Percentiles rank a stretch among this genome's conserved stretches.
Evolutionary conservation across 2,888 invertebrate genomes (phyloP).

Genomic region (Agonopterix arenella): DNA sequence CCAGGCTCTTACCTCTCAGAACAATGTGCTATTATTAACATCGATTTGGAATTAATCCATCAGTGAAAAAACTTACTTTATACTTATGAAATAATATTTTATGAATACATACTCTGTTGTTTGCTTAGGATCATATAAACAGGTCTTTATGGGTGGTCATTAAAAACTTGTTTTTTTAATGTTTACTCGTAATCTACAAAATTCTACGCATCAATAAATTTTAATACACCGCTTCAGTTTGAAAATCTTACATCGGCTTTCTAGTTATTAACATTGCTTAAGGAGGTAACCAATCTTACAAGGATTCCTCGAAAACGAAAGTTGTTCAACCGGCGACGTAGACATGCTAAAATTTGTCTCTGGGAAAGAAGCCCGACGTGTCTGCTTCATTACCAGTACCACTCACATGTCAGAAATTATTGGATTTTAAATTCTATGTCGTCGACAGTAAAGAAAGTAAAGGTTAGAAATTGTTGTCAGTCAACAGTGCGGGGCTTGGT

Average conservation of each 20-base stretch:
- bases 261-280: neutral
- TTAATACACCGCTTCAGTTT: too few relatives aligned
- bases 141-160: slow-evolving; percentile 33
- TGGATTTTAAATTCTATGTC: slow-evolving; percentile 8
- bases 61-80: too few relatives aligned
- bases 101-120: slow-evolving; percentile 9
- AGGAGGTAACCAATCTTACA: neutral
- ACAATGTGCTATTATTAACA: too few relatives aligned
- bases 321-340: slow-evolving; percentile 30
- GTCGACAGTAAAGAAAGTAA: neutral
- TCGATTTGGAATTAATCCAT: too few relatives aligned
- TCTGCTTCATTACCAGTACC: slow-evolving; percentile 17
- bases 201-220: too few relatives aligned
- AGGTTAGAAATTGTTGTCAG: slow-evolving; percentile 6
- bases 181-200: too few relatives aligned
- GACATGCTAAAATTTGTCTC: slow-evolving; percentile 54
- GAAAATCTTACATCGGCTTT: too few relatives aligned
- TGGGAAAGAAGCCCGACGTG: slow-evolving; percentile 33
- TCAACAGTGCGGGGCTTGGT: slow-evolving; percentile 19
- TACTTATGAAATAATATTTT: too few relatives aligned
- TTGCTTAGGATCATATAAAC: slow-evolving; percentile 12
- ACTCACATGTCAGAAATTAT: slow-evolving; percentile 1
- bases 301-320: slow-evolving; percentile 36
- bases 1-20: too few relatives aligned
- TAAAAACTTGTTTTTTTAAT: neutral